Conservation (phyloP, 2,888 invertebrate species). For the Hofmannophila pseudospretella region DNA sequence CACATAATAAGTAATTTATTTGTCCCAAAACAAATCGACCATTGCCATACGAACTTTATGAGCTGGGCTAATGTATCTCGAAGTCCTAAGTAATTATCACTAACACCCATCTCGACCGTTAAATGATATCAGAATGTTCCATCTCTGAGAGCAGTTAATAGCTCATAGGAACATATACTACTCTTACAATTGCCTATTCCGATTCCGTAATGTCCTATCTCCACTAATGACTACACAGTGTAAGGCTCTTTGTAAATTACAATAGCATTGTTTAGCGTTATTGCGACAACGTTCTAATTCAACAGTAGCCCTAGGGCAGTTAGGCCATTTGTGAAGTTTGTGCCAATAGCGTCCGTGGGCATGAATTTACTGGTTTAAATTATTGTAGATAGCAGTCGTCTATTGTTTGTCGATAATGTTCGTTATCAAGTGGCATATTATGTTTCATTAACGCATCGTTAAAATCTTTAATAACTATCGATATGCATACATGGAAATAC, state of each 20-base stretch:
- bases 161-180: constrained; percentile 33
- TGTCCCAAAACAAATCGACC: constrained; percentile 33
- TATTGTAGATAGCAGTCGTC: constrained; percentile 19
- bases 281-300: constrained; percentile 23
- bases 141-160: constrained; percentile 40
- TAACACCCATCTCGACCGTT: constrained; percentile 45
- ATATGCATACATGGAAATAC: too few species aligned
- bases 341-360: constrained; percentile 15
- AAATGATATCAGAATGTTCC: constrained; percentile 39
- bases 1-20: constrained; percentile 35
- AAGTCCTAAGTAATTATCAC: constrained; percentile 40
- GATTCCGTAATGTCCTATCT: constrained; percentile 5
- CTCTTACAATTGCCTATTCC: constrained; percentile 16
- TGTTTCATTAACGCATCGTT: too few species aligned
- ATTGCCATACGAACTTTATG: constrained; percentile 8
- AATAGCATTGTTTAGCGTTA: constrained; percentile 11
- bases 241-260: constrained; percentile 15
- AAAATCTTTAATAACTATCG: too few species aligned
- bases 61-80: constrained; percentile 27
- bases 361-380: constrained; percentile 20
- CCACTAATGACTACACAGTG: not conserved
- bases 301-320: constrained; percentile 22
- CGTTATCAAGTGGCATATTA: constrained; percentile 28
- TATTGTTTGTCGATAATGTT: constrained; percentile 12
- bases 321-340: constrained; percentile 24